These are phyloP conservation scores for Hyposoter didymator DNA, from an alignment of 2,888 invertebrate species.

Conservation along the genomic window DNA sequence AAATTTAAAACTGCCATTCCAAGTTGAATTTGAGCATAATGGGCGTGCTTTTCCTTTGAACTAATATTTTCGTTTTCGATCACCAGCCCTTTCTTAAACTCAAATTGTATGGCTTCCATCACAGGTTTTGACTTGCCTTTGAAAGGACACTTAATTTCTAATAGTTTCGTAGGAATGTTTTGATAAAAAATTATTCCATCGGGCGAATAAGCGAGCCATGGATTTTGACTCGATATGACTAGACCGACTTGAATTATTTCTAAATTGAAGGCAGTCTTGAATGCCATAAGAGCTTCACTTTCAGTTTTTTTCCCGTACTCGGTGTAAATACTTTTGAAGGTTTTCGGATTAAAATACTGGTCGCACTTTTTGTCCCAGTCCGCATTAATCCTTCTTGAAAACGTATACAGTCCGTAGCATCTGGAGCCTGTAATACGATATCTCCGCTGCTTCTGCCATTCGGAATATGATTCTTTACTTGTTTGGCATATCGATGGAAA, in stretches of 20 bases:
- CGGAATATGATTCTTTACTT: conserved; percentile 22
- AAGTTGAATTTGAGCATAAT: conserved; percentile 22
- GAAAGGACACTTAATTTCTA: conserved; percentile 27
- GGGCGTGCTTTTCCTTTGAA: too few species aligned
- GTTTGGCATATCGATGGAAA: not conserved
- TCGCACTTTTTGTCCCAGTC: conserved; percentile 21
- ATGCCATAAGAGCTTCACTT: conserved; percentile 1
- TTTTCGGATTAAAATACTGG: conserved; percentile 14
- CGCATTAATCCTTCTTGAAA: conserved; percentile 3
- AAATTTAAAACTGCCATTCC: conserved; percentile 37
- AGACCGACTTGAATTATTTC: conserved; percentile 6
- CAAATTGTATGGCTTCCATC: conserved; percentile 21
- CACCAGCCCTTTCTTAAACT: conserved; percentile 10
- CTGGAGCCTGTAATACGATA: conserved; percentile 32
- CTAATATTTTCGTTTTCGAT: conserved; percentile 16
- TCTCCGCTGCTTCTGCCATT: conserved; percentile 14
- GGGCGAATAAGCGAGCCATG: conserved; percentile 16
- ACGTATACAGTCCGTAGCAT: conserved; percentile 18
- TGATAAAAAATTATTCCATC: conserved; percentile 23
- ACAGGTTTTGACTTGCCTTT: too few species aligned
- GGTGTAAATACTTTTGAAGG: conserved; percentile 8
- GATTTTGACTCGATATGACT: conserved; percentile 22
- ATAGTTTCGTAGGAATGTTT: not conserved
- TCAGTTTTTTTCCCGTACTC: conserved; percentile 33
- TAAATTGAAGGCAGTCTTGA: not conserved